Base-by-base conservation (phyloP, 2,888 invertebrate genomes). In the Xestoiulus laeticollis region DNA sequence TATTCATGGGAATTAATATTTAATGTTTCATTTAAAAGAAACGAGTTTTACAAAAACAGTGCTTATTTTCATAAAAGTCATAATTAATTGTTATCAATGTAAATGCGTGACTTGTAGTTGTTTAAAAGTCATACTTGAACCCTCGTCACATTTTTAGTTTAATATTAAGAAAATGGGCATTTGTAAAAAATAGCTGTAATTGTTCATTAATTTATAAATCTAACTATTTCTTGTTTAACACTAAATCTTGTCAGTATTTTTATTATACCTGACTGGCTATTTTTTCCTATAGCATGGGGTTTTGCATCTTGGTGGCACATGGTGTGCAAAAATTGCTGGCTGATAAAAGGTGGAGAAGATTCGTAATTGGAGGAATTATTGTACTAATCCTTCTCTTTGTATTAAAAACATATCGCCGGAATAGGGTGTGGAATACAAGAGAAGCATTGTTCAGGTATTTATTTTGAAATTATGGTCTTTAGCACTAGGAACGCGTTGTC, bases 391-490 rank as follows among this genome's bases (percentile, higher is more conserved):
- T 94, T 0, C 92, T 94, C 1, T 94, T 95, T 88, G 94, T 94
- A 53, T 94, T 94, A 89, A 94, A 95, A 90, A 95, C 96, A 0
- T 93, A 95, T 89, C 92, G 94, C 22, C 93, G 96, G 90, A 96
- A 96, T 91, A 92, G 94, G 88, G 96, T 96, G 91, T 97, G 97
- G 96, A 93, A 94, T 87, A 95, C 95, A 16, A 94, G 96, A 90
- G 96, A 96, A 91, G 94, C 95, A 1, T 92, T 96, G 88, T 94
- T 96, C 87, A 95, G 95, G 96, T 96, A 92, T 92, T 91, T 89
- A 14, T 38, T 83, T 87, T 86, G 48, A 32, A 84, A n/a, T 68
- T 68, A 68, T 6, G 6, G 6, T 38, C 38, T 38, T 5, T 38
- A 38, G 38, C 38, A 38, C 38, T 38, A 38, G 48, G 48, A 38